Base-by-base conservation (phyloP, 2,797 vertebrate species). In the Lagocephalus sceleratus region DNA sequence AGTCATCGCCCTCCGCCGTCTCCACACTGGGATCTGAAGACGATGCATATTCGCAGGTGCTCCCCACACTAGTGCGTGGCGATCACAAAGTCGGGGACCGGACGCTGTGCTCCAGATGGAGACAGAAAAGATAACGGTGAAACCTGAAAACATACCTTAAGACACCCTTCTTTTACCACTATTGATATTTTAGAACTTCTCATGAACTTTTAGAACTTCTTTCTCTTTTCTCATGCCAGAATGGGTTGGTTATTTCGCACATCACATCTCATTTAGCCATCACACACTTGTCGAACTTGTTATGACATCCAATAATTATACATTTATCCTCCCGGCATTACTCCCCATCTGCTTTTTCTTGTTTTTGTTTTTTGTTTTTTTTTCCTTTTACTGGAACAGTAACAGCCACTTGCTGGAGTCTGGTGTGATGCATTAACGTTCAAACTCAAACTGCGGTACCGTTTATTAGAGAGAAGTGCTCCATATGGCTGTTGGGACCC, bases 31-130 rank as follows among this genome's bases (percentile, higher is more conserved):
- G 12, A 35, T 78, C 78, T 83, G 52, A 74, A 63, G 76, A 54
- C 20, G 58, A 90, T 90, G 89, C 87, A 91, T 89, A 91, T 91
- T 68, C 71, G 55, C 64, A 84, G 88, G 87, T 47, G 73, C 78
- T 86, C 75, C 85, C 86, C 73, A 78, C 41, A 29, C 41, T 39
- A 46, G n/a, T 5, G 52, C 38, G 50, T 14, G 46, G 25, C 48
- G 21, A 55, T 66, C 71, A 76, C 63, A 71, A 26, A 76, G 66
- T 82, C 56, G 64, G 42, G n/a, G 26, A 7, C 63, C 44, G 48
- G 70, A n/a, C 5, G 43, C 29, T 16, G 6, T 8, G 21, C 19
- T 71, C 29, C 59, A 83, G 79, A 68, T 84, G 68, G 53, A 78
- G 57, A 11, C 51, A 63, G 78, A 76, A 78, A 82, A 83, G 49